phyloP scores from a whole-genome alignment of 2,888 invertebrate species.

The Phasia obesa region DNA sequence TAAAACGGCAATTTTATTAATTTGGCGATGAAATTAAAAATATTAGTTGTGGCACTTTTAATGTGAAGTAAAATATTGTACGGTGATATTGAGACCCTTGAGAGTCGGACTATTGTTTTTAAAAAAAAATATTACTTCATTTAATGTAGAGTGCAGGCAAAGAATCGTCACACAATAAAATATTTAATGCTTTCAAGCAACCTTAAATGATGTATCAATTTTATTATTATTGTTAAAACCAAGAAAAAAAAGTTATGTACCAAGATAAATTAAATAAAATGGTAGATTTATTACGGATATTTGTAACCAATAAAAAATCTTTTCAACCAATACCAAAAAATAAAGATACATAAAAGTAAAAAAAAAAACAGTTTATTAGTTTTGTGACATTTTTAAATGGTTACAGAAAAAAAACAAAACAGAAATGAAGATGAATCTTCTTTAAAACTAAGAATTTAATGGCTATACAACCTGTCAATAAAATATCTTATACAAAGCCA shows the following conservation, averaged over 20 bases:
- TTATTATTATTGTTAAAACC: not conserved
- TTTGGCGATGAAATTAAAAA: too few relatives aligned
- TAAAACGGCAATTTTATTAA: too few relatives aligned
- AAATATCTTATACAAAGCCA: conserved; percentile 31
- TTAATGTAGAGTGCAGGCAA: not conserved
- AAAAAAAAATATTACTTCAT: too few relatives aligned
- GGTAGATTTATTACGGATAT: conserved; percentile 47
- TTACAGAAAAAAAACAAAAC: conserved; percentile 30
- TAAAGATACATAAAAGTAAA: conserved; percentile 1
- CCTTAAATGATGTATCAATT: conserved; percentile 38
- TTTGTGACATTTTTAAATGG: conserved; percentile 53
- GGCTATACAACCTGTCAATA: conserved; percentile 38
- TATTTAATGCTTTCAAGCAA: not conserved
- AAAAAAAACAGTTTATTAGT: not conserved
- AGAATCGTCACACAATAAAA: not conserved
- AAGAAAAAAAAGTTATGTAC: not conserved
- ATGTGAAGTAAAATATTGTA: too few relatives aligned
- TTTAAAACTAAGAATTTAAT: conserved; percentile 39
- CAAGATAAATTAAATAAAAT: conserved; percentile 57
- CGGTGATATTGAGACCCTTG: too few relatives aligned
- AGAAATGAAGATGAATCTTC: not conserved
- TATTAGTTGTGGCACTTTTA: too few relatives aligned
- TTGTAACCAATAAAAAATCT: conserved; percentile 58
- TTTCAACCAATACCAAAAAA: conserved; percentile 12
- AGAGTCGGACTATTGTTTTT: too few relatives aligned